These are phyloP conservation scores for Aldrovandia affinis DNA, from an alignment of 2,797 vertebrate species.

Conservation along the genomic window DNA sequence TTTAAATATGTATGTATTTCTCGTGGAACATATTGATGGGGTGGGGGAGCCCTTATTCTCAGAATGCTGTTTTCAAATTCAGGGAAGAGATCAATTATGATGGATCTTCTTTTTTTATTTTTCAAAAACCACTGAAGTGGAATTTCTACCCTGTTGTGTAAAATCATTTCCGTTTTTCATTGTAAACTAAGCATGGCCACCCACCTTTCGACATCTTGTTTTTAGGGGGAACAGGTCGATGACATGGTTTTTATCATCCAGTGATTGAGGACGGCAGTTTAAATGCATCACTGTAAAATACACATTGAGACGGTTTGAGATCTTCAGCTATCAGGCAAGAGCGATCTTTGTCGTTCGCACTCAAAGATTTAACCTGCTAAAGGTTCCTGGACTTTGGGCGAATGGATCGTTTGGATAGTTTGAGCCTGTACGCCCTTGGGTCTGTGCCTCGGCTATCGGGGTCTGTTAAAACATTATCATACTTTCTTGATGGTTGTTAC, in stretches of 20 bases:
- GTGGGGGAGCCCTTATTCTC: not conserved
- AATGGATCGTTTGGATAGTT: not conserved
- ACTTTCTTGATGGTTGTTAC: not conserved
- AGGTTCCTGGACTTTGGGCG: not conserved
- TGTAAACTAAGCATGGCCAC: not conserved
- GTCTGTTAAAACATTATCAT: not conserved
- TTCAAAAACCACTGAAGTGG: not conserved
- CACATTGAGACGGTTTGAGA: not conserved
- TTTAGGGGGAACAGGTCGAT: constrained; percentile 31
- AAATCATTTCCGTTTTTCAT: constrained; percentile 9
- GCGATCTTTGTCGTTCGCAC: not conserved
- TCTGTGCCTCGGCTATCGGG: not conserved
- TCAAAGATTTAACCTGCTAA: not conserved
- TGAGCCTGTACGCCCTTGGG: not conserved
- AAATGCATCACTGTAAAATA: constrained; percentile 57
- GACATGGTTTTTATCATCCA: constrained; percentile 53
- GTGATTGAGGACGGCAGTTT: constrained; percentile 62
- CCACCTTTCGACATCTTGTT: constrained; percentile 22
- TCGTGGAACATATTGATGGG: not conserved
- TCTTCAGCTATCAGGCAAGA: not conserved
- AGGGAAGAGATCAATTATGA: not conserved
- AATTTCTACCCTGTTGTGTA: not conserved
- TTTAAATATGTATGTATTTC: not conserved
- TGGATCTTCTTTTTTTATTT: not conserved
- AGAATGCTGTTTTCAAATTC: constrained; percentile 16